Base-by-base conservation (phyloP, 2,113 vertebrate species). In the Tyrannus savana region DNA sequence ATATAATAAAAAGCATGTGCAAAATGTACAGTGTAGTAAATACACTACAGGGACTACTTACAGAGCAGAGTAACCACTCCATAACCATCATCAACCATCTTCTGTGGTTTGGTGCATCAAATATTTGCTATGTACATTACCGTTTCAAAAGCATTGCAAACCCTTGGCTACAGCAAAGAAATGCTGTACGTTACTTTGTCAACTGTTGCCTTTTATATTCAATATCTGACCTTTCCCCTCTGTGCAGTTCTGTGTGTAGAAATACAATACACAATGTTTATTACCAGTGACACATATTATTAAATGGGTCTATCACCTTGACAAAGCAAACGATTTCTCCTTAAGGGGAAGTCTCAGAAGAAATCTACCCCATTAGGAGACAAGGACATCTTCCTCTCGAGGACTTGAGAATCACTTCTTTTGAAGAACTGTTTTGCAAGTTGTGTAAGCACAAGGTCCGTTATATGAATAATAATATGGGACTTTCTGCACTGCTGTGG, bases 21-120 rank as follows among this genome's bases (percentile, higher is more conserved):
- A 92, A 88, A 92, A 92, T 53, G 63, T 89, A 94, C 74, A 89
- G 77, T 81, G 87, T 84, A 56, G 52, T 93, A 93, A 94, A 73
- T 94, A 86, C 73, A 80, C 95, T 84, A 66, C 66, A 84, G 90
- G 83, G 93, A 95, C 78, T 84, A 84, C 28, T 92, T 72, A 74
- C 44, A 83, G 77, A 94, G 56, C 39, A 41, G n/a, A 41, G 39
- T 41, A 41, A 41, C 39, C 78, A 86, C 69, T 91, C 71, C 42
- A 64, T 86, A 84, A 84, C 68, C 90, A 94, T 79, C 95, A 82
- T 76, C 68, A 96, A 68, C 68, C 4, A 23, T 96, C 74, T 87
- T 91, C 93, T 94, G 90, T 95, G 96, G 95, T 97, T 94, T 97
- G 96, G 95, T 94, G 89, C 62, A 76, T 82, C 39, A 64, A 75